Conservation (phyloP, 2,888 invertebrate genomes). For the Cordilura impudica region DNA sequence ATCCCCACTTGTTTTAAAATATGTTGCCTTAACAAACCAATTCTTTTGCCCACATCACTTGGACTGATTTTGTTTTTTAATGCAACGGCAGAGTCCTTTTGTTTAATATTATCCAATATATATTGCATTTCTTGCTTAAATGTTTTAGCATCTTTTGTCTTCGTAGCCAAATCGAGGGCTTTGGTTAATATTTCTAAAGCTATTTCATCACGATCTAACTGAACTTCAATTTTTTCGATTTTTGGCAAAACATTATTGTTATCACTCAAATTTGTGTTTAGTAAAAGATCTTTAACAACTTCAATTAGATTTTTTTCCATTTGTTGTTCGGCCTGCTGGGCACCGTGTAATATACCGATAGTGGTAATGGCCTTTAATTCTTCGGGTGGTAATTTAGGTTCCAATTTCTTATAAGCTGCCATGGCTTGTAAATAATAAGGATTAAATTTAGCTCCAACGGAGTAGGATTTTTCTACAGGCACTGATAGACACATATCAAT, state of each 20-base stretch:
- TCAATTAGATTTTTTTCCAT: constrained; percentile 73
- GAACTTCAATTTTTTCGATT: constrained; percentile 72
- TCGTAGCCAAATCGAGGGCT: constrained; percentile 72
- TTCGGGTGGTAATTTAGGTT: constrained; percentile 69
- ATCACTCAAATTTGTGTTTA: constrained; percentile 67
- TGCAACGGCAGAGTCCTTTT: constrained; percentile 8
- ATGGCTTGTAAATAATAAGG: constrained; percentile 72
- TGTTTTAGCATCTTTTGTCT: constrained; percentile 66
- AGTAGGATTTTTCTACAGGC: constrained; percentile 47
- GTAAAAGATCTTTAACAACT: constrained; percentile 70
- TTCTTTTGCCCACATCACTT: constrained; percentile 52
- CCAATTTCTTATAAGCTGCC: constrained; percentile 71
- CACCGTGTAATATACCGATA: constrained; percentile 75
- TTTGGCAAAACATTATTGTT: constrained; percentile 66
- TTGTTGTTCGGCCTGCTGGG: constrained; percentile 71
- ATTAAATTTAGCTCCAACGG: constrained; percentile 67
- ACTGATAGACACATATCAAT: constrained; percentile 59
- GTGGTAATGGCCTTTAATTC: constrained; percentile 72
- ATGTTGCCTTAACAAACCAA: constrained; percentile 67
- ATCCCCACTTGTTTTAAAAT: constrained; percentile 70
- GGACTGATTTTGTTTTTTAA: constrained; percentile 8
- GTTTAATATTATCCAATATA: constrained; percentile 56
- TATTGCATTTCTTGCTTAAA: constrained; percentile 68
- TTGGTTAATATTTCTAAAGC: constrained; percentile 72
- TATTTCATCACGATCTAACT: constrained; percentile 71